Evolutionary conservation across 2,888 invertebrate genomes (phyloP).

Genomic region (Nowickia ferox): DNA sequence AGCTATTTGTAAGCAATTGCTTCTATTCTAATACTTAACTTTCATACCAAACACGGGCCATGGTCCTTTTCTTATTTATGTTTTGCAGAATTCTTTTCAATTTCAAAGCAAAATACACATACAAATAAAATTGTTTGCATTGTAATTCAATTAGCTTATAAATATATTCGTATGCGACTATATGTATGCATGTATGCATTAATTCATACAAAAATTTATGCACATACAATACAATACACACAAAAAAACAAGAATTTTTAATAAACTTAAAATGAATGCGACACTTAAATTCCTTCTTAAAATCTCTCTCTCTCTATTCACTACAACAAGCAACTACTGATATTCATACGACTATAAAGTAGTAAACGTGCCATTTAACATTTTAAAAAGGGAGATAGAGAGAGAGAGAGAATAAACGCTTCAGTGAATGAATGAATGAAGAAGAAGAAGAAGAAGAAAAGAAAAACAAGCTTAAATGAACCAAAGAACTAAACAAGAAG

Average conservation of each 20-base stretch:
- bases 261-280: constrained; percentile 35
- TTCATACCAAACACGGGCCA: not conserved
- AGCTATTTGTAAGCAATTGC: not conserved
- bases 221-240: not conserved
- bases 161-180: not conserved
- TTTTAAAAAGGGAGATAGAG: constrained; percentile 28
- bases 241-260: too few relatives aligned
- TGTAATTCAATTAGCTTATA: constrained; percentile 64
- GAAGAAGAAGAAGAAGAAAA: too few relatives aligned
- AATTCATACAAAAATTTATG: constrained; percentile 12
- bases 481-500: constrained; percentile 44
- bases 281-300: constrained; percentile 62
- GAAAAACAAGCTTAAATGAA: constrained; percentile 46
- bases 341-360: constrained; percentile 34
- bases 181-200: not conserved
- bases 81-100: not conserved
- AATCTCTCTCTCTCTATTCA: constrained; percentile 35
- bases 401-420: constrained; percentile 24
- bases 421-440: constrained; percentile 50
- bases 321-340: not conserved
- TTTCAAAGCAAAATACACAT: constrained; percentile 5
- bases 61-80: not conserved
- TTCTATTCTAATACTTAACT: not conserved
- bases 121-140: constrained; percentile 39
- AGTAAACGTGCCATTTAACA: constrained; percentile 68